phyloP scores from a whole-genome alignment of 2,113 vertebrate genomes.

The Myiozetetes cayanensis region DNA sequence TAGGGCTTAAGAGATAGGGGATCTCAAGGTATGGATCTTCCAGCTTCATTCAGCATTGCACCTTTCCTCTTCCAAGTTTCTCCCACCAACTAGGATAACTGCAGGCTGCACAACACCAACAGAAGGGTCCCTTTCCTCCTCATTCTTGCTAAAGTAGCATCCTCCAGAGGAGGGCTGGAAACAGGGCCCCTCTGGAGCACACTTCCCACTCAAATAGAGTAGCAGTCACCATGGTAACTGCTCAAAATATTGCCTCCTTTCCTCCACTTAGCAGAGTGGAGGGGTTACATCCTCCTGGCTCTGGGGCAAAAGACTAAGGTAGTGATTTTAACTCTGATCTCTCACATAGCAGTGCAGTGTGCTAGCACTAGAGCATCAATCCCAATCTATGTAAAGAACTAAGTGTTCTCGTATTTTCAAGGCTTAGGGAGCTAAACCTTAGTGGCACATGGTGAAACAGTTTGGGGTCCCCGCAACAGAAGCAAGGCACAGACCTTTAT shows the following conservation, averaged over 20 bases:
- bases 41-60: slow-evolving; percentile 21
- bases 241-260: slow-evolving; percentile 61
- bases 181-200: slow-evolving; percentile 50
- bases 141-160: slow-evolving; percentile 48
- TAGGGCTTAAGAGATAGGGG: slow-evolving; percentile 29
- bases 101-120: slow-evolving; percentile 49
- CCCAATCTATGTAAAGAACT: neutral
- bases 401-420: neutral
- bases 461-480: neutral
- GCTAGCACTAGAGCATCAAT: neutral
- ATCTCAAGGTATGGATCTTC: slow-evolving; percentile 29
- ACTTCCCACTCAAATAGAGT: slow-evolving; percentile 51
- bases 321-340: slow-evolving; percentile 53
- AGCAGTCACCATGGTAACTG: slow-evolving; percentile 49
- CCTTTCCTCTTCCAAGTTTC: slow-evolving; percentile 54
- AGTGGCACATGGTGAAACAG: neutral
- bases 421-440: neutral
- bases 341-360: slow-evolving; percentile 12
- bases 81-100: slow-evolving; percentile 39
- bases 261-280: slow-evolving; percentile 60
- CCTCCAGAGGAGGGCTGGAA: slow-evolving; percentile 46
- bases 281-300: slow-evolving; percentile 47
- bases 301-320: slow-evolving; percentile 57
- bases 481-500: neutral
- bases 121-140: slow-evolving; percentile 43